Evolutionary conservation across 2,797 vertebrate genomes (phyloP).

Genomic region (Steatocranus sp.): DNA sequence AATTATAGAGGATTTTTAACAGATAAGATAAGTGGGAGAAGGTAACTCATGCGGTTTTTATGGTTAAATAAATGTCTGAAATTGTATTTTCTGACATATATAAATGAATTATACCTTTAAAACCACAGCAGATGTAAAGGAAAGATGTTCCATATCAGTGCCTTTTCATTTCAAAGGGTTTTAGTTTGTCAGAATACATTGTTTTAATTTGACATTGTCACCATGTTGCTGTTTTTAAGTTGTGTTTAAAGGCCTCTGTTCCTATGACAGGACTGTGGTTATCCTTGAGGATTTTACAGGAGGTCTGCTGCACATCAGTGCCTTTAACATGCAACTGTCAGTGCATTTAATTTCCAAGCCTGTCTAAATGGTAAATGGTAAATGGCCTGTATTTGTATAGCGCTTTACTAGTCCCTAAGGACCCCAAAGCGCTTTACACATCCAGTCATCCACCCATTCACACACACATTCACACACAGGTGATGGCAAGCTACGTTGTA

Average conservation of each 20-base stretch:
- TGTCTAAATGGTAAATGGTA: too few species aligned
- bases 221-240: not conserved
- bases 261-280: constrained; percentile 14
- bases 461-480: too few species aligned
- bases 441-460: too few species aligned
- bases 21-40: not conserved
- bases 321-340: not conserved
- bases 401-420: too few species aligned
- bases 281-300: constrained; percentile 25
- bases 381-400: too few species aligned
- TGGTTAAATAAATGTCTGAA: not conserved
- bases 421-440: too few species aligned
- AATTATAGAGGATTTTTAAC: not conserved
- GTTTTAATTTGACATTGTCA: not conserved
- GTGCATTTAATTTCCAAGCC: not conserved
- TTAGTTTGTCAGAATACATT: not conserved
- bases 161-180: not conserved
- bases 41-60: not conserved
- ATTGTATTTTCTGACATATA: not conserved
- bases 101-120: not conserved
- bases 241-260: not conserved
- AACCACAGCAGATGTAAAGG: not conserved
- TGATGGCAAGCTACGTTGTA: too few species aligned
- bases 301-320: not conserved
- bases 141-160: not conserved